These are phyloP conservation scores for Gari tellinella DNA, from an alignment of 2,888 invertebrate genomes.

Conservation along the genomic window DNA sequence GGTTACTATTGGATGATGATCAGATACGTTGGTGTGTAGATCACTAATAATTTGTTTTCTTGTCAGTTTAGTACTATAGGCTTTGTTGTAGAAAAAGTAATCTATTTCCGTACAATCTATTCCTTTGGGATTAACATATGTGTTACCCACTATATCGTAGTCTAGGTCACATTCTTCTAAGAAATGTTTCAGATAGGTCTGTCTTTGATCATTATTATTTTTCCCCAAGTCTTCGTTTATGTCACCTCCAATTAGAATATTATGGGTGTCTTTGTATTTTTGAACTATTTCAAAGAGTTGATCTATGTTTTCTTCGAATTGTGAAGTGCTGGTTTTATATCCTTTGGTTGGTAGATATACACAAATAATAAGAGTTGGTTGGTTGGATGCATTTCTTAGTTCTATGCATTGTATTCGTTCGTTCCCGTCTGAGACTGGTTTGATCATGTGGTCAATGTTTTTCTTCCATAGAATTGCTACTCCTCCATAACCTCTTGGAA, in stretches of 20 bases:
- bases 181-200: conserved; percentile 8
- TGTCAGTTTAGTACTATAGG: too few relatives aligned
- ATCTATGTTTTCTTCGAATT: conserved; percentile 26
- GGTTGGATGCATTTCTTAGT: too few relatives aligned
- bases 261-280: conserved; percentile 10
- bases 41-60: too few relatives aligned
- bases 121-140: conserved; percentile 19
- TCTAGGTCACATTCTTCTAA: conserved; percentile 9
- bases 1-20: too few relatives aligned
- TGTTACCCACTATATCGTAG: neutral
- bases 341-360: conserved; percentile 22
- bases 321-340: neutral
- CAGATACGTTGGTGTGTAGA: too few relatives aligned
- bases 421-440: too few relatives aligned
- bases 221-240: conserved; percentile 15
- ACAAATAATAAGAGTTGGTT: conserved; percentile 11
- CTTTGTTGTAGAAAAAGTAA: conserved; percentile 7
- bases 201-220: neutral
- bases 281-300: conserved; percentile 11
- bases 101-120: conserved; percentile 22
- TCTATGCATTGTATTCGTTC: too few relatives aligned
- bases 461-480: too few relatives aligned
- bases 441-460: too few relatives aligned
- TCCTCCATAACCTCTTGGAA: too few relatives aligned
- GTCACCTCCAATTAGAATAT: conserved; percentile 17